Percentiles rank a stretch among this genome's conserved stretches.
Conservation (phyloP, 1,140 invertebrate species). For the Dreissena polymorpha region DNA sequence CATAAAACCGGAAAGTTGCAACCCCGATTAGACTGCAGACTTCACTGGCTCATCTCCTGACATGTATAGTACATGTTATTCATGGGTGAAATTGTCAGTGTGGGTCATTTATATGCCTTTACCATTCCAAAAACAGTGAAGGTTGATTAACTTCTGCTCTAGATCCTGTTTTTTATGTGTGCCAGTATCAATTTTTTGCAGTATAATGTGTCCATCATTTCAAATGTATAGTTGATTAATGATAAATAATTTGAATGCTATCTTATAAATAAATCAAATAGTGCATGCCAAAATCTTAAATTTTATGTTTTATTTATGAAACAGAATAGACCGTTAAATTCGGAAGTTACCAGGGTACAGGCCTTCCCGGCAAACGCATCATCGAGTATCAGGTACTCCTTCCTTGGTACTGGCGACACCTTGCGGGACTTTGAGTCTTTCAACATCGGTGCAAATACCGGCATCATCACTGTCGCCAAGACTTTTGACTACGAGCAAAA, state of each 20-base stretch:
- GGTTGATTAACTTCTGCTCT: too few species aligned
- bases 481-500: constrained; percentile 59
- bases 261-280: too few species aligned
- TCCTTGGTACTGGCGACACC: constrained; percentile 23
- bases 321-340: background rate
- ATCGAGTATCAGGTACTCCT: constrained; percentile 35
- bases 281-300: too few species aligned
- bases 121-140: too few species aligned
- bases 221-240: too few species aligned
- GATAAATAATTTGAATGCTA: too few species aligned
- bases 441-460: constrained; percentile 50
- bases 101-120: constrained; percentile 12
- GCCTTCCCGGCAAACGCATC: constrained; percentile 23
- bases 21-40: background rate
- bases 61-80: background rate
- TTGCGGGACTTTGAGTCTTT: constrained; percentile 32
- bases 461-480: constrained; percentile 45
- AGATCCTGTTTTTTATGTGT: too few species aligned
- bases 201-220: too few species aligned
- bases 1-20: too few species aligned
- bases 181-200: too few species aligned
- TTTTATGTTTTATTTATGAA: too few species aligned
- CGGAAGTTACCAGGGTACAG: background rate
- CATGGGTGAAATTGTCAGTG: background rate
- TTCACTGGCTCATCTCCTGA: too few species aligned